Evolutionary conservation across 2,888 invertebrate species (phyloP).

Genomic region (Drosophila bunnanda): DNA sequence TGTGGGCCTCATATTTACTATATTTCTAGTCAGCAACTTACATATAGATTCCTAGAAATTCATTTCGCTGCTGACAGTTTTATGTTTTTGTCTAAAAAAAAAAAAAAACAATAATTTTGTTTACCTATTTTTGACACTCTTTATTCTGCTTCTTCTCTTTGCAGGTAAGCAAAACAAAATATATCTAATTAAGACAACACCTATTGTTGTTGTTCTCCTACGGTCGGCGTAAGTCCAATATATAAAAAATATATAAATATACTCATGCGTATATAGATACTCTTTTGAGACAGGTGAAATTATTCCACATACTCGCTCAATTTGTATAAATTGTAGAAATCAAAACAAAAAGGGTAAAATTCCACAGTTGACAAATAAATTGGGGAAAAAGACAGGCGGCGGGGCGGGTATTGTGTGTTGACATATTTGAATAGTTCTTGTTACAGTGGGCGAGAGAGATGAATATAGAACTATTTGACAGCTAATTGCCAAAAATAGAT

Average conservation of each 20-base stretch:
- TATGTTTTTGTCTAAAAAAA: constrained; percentile 56
- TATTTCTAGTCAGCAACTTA: constrained; percentile 3
- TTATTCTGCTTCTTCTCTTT: constrained; percentile 57
- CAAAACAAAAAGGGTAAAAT: constrained; percentile 50
- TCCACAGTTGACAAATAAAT: constrained; percentile 47
- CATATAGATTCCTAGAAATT: constrained; percentile 23
- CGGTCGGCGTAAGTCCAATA: constrained; percentile 60
- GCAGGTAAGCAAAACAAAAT: constrained; percentile 65
- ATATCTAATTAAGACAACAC: constrained; percentile 24
- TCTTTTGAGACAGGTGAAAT: constrained; percentile 44
- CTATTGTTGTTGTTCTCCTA: constrained; percentile 7
- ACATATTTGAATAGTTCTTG: constrained; percentile 31
- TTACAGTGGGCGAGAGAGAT: not conserved
- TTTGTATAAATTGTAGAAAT: constrained; percentile 72
- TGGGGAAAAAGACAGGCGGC: constrained; percentile 24
- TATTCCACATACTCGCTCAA: constrained; percentile 55
- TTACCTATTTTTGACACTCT: constrained; percentile 56
- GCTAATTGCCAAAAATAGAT: constrained; percentile 59
- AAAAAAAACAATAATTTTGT: constrained; percentile 36
- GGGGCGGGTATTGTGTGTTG: constrained; percentile 42
- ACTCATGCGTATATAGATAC: not conserved
- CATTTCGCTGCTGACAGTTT: constrained; percentile 56
- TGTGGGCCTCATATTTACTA: constrained; percentile 7
- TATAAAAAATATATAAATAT: not conserved
- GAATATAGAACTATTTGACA: not conserved